phyloP scores from a whole-genome alignment of 2,113 vertebrate genomes.

The Xiphophorus hellerii region DNA sequence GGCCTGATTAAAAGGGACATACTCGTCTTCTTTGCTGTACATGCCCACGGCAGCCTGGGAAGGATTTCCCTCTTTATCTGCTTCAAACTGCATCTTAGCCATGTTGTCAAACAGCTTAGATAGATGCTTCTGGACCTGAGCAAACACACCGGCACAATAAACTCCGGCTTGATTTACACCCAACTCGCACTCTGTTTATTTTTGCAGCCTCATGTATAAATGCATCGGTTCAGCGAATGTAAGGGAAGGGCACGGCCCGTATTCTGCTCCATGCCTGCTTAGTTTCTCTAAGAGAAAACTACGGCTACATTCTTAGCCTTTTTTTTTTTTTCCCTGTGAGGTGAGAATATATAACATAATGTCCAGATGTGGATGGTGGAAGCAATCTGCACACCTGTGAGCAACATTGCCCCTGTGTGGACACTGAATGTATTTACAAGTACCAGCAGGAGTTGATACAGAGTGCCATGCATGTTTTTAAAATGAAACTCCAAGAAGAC shows the following conservation, averaged over 20 bases:
- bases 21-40: slow-evolving; percentile 96
- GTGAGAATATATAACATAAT: slow-evolving; percentile 30
- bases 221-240: slow-evolving; percentile 24
- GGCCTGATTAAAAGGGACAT: slow-evolving; percentile 85
- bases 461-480: slow-evolving; percentile 12
- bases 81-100: slow-evolving; percentile 87
- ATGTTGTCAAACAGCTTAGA: slow-evolving; percentile 96
- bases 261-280: slow-evolving; percentile 41
- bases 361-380: slow-evolving; percentile 22
- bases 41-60: slow-evolving; percentile 87
- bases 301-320: slow-evolving; percentile 41
- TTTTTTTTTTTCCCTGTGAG: slow-evolving; percentile 43
- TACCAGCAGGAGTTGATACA: background rate
- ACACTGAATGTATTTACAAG: slow-evolving; percentile 17
- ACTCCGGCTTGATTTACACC: background rate
- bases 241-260: slow-evolving; percentile 19
- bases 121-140: slow-evolving; percentile 91
- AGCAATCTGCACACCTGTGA: slow-evolving; percentile 30
- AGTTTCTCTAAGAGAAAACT: slow-evolving; percentile 44
- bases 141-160: slow-evolving; percentile 30
- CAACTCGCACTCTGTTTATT: slow-evolving; percentile 7
- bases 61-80: slow-evolving; percentile 75
- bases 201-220: slow-evolving; percentile 27
- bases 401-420: slow-evolving; percentile 69
- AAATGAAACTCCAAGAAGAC: background rate